Evolutionary conservation across 2,797 vertebrate genomes (phyloP).

Genomic region (Onychomys arenicola): DNA sequence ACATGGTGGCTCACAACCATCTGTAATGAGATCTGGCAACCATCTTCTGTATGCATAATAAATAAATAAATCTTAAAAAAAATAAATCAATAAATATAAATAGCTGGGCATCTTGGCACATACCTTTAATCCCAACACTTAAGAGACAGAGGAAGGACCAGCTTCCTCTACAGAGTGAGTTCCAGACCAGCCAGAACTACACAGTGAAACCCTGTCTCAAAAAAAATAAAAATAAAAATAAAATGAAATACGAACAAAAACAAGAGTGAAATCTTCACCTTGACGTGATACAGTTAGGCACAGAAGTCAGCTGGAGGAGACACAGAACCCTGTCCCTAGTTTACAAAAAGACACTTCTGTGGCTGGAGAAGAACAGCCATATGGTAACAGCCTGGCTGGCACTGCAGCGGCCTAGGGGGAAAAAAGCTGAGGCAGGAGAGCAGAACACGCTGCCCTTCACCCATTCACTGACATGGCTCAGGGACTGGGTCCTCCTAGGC

Average conservation of each 20-base stretch:
- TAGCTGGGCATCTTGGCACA: not conserved
- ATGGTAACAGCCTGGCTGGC: not conserved
- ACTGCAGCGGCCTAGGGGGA: not conserved
- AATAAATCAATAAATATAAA: not conserved
- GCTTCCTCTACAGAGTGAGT: not conserved
- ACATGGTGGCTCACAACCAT: no score
- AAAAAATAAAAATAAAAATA: not conserved
- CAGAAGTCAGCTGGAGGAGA: not conserved
- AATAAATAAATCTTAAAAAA: no score
- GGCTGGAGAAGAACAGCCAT: constrained; percentile 8
- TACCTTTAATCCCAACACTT: not conserved
- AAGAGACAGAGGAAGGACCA: not conserved
- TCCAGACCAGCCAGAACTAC: not conserved
- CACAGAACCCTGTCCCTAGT: not conserved
- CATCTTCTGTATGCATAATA: no score
- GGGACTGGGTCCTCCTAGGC: not conserved
- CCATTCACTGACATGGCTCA: not conserved
- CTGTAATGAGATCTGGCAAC: no score
- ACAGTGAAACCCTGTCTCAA: not conserved
- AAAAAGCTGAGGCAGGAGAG: not conserved
- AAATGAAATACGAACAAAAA: not conserved
- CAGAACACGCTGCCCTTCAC: not conserved
- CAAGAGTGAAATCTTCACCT: constrained; percentile 28
- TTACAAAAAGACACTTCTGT: not conserved
- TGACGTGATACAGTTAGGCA: not conserved